These are phyloP conservation scores for Scrobipalpa atriplicella DNA, from an alignment of 2,888 invertebrate species.

Conservation along the genomic window DNA sequence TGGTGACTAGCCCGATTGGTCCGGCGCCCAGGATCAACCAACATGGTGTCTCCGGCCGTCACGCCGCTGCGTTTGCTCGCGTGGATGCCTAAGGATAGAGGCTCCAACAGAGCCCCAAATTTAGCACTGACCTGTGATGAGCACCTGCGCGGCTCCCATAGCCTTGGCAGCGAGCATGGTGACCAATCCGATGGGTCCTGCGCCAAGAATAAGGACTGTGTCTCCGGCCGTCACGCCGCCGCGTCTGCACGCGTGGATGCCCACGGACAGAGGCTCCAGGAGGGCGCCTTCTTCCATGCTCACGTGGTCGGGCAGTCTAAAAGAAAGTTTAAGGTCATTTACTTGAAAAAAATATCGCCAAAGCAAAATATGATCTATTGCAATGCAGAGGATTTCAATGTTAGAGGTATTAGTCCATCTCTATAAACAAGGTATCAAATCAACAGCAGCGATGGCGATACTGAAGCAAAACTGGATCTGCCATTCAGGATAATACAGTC, in stretches of 20 bases:
- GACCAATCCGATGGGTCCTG: conserved; percentile 95
- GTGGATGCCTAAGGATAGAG: conserved; percentile 96
- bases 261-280: conserved; percentile 96
- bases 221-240: conserved; percentile 89
- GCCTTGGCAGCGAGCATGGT: conserved; percentile 91
- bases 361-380: too few relatives aligned
- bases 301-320: conserved; percentile 94
- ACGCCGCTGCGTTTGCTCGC: conserved; percentile 94
- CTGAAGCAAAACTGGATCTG: too few relatives aligned
- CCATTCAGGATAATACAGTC: too few relatives aligned
- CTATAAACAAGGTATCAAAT: too few relatives aligned
- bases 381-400: too few relatives aligned
- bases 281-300: conserved; percentile 96
- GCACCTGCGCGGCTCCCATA: conserved; percentile 91
- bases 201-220: conserved; percentile 89
- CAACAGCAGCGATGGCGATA: too few relatives aligned
- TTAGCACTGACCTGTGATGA: conserved; percentile 89
- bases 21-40: conserved; percentile 94
- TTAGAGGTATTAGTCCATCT: too few relatives aligned
- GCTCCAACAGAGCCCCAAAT: conserved; percentile 97
- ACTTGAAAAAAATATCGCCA: neutral
- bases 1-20: conserved; percentile 92
- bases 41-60: conserved; percentile 86
- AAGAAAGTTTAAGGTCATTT: neutral
- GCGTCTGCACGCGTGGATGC: conserved; percentile 95